phyloP scores from a whole-genome alignment of 2,888 invertebrate species.

The Baccha elongata region DNA sequence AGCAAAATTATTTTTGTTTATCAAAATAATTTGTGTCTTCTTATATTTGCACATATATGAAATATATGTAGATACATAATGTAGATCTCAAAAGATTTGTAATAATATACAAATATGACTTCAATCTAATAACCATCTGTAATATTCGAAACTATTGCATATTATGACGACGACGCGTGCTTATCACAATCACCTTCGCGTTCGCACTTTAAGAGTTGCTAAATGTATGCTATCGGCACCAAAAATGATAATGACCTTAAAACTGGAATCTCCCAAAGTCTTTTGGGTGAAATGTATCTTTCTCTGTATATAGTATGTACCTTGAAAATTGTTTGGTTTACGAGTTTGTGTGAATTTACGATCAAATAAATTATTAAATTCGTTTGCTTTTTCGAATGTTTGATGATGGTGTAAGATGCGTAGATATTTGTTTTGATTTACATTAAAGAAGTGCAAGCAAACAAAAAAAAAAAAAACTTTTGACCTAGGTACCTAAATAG shows the following conservation, averaged over 20 bases:
- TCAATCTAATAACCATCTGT: too few relatives aligned
- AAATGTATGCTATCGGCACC: not conserved
- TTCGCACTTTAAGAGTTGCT: not conserved
- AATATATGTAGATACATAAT: too few relatives aligned
- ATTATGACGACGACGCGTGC: too few relatives aligned
- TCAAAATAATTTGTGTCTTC: too few relatives aligned
- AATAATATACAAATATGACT: too few relatives aligned
- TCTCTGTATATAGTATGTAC: constrained; percentile 1
- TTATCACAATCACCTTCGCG: not conserved
- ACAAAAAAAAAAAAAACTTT: not conserved
- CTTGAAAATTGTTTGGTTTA: constrained; percentile 1
- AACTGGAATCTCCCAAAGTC: constrained; percentile 15
- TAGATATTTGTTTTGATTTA: constrained; percentile 15
- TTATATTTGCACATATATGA: too few relatives aligned
- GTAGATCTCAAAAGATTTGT: too few relatives aligned
- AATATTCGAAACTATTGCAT: too few relatives aligned
- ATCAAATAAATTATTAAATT: constrained; percentile 27
- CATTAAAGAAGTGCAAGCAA: not conserved
- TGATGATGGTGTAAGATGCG: not conserved
- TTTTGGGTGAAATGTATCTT: constrained; percentile 29
- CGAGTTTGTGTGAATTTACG: not conserved
- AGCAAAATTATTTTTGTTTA: too few relatives aligned
- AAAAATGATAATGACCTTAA: constrained; percentile 46
- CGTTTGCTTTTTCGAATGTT: not conserved
- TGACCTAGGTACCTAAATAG: not conserved